Evolutionary conservation across 2,888 invertebrate species (phyloP), one percentile per base, ranked within the genome.

Genomic region (Orchestes rusci): DNA sequence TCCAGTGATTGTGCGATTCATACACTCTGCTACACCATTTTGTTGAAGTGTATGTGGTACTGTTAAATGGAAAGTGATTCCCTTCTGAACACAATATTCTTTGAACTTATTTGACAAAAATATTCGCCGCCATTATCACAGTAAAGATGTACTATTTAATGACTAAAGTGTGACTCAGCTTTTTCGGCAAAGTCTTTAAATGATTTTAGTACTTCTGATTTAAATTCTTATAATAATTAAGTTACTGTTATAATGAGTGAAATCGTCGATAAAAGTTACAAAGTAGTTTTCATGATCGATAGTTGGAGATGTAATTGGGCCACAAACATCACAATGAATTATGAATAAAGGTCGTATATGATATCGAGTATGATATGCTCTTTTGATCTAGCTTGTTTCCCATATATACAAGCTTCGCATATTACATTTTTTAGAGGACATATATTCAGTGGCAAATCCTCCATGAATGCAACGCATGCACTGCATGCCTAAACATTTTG

Each of bases 41-140:
- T 58, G 57, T 54, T 66, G 61, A 39, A 65, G 67, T 16, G 66
- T 65, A 45, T 58, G 50, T 39, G 67, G 64, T 43, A 68, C 61
- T 43, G 66, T 66, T 39, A 64, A 60, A 58, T 66, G 60, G 54
- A 59, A 62, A 23, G 41, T 57, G 29, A 64, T 60, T n/a, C 61
- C 61, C 52, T 57, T 64, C n/a, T n/a, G n/a, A n/a, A n/a, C n/a
- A n/a, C n/a, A n/a, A n/a, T n/a, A n/a, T n/a, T n/a, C n/a, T n/a
- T 52, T 59, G 38, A 39, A 56, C 53, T 55, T 59, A 65, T 58
- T n/a, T 47, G 55, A 20, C 39, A 44, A 2, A 44, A 36, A 44
- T 49, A 51, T 20, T 52, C 50, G 34, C 45, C n/a, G 53, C 48
- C 48, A 48, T 51, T 52, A 32, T 48, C 50, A 36, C 38, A 48